Base-by-base conservation (phyloP, 2,888 invertebrate genomes). In the Halocaridina rubra region DNA sequence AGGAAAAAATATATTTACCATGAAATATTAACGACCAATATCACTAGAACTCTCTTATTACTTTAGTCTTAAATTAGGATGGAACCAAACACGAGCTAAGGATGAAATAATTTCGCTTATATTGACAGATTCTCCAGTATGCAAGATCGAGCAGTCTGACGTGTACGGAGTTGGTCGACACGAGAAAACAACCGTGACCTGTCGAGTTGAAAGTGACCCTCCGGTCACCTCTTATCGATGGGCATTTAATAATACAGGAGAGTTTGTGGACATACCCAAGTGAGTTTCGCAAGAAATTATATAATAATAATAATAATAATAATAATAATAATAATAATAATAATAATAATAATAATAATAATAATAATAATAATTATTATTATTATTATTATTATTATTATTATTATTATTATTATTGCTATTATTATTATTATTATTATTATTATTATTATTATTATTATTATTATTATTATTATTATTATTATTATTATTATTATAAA, bases 41-140 rank as follows among this genome's bases (percentile, higher is more conserved):
- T n/a, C n/a, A n/a, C n/a, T n/a, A n/a, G n/a, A n/a, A n/a, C n/a
- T n/a, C n/a, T n/a, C n/a, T n/a, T n/a, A n/a, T n/a, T n/a, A n/a
- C n/a, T n/a, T n/a, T n/a, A n/a, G n/a, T n/a, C n/a, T n/a, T n/a
- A n/a, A n/a, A n/a, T n/a, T n/a, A n/a, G n/a, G n/a, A n/a, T n/a
- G n/a, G n/a, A n/a, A n/a, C n/a, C n/a, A n/a, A n/a, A n/a, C n/a
- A n/a, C n/a, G n/a, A n/a, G n/a, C n/a, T n/a, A n/a, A n/a, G n/a
- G n/a, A n/a, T n/a, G n/a, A n/a, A n/a, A n/a, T n/a, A n/a, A n/a
- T 78, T 30, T 61, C 16, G 10, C 10, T 39, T 22, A n/a, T 75
- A 2, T 53, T 10, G 4, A 1, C 85, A 89, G 89, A 89, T 77
- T 88, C 89, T 2, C 89, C 89, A 0, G 88, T 89, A 24, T 89